Conservation (phyloP, 2,888 invertebrate genomes). For the Ditylenchus weischeri region DNA sequence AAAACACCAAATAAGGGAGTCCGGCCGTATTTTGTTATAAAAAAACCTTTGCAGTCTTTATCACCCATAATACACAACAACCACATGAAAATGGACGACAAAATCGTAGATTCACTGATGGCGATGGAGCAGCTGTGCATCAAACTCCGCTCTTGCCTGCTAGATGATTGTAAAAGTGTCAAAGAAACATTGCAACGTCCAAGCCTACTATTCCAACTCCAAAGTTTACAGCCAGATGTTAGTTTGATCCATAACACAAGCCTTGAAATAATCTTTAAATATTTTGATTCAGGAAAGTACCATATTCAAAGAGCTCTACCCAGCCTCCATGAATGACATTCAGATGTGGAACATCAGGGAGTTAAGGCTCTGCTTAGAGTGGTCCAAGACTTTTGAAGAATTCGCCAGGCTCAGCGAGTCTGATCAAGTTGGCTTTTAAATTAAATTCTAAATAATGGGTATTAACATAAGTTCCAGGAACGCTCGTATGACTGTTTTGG, state of each 20-base stretch:
- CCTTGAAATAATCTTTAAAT: too few species aligned
- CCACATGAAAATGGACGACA: constrained; percentile 1
- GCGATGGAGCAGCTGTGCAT: constrained; percentile 52
- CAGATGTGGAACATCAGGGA: constrained; percentile 58
- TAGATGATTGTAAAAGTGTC: constrained; percentile 47
- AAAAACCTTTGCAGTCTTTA: constrained; percentile 9
- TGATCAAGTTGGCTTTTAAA: constrained; percentile 47
- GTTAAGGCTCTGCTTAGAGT: constrained; percentile 56
- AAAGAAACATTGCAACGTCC: constrained; percentile 38
- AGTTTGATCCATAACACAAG: neutral
- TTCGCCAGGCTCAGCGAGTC: constrained; percentile 42
- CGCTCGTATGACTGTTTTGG: too few species aligned
- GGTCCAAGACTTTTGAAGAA: constrained; percentile 57
- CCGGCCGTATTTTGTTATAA: too few species aligned
- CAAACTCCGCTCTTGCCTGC: constrained; percentile 45
- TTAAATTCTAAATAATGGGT: neutral
- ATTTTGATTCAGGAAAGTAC: constrained; percentile 42
- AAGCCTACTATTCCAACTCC: constrained; percentile 49
- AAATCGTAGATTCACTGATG: constrained; percentile 28
- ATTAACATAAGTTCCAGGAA: too few species aligned
- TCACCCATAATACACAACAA: constrained; percentile 1
- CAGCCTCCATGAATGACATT: constrained; percentile 58
- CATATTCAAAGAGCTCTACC: constrained; percentile 53
- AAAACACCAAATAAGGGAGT: too few species aligned
- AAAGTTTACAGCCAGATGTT: constrained; percentile 50